phyloP scores from a whole-genome alignment of 2,797 vertebrate species.

The Sciurus carolinensis region DNA sequence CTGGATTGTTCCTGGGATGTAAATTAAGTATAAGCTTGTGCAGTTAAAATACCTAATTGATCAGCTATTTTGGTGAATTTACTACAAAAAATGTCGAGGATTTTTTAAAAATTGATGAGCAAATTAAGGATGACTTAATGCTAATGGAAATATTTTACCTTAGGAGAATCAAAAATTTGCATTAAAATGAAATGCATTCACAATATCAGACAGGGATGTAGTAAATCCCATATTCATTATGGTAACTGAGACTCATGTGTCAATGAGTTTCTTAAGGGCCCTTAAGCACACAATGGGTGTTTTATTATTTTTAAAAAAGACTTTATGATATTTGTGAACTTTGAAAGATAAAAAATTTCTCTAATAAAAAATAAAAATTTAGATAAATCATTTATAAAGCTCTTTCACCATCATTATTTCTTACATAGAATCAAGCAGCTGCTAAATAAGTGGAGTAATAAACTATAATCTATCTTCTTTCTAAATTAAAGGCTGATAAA shows the following conservation, averaged over 20 bases:
- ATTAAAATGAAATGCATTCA: constrained; percentile 64
- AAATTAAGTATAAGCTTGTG: constrained; percentile 3
- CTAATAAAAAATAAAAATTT: constrained; percentile 64
- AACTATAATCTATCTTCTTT: constrained; percentile 23
- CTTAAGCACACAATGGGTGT: background rate
- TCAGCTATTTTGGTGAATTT: constrained; percentile 41
- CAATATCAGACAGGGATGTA: constrained; percentile 57
- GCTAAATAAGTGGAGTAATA: background rate
- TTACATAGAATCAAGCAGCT: constrained; percentile 26
- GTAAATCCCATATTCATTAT: background rate
- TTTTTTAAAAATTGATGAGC: constrained; percentile 55
- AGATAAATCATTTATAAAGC: constrained; percentile 39
- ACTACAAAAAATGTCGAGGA: background rate
- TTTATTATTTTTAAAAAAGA: background rate
- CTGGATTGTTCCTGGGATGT: background rate
- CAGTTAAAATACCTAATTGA: background rate
- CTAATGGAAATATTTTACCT: constrained; percentile 35
- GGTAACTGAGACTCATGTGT: constrained; percentile 19
- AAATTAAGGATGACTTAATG: constrained; percentile 46
- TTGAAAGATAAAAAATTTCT: constrained; percentile 58
- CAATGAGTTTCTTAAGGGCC: constrained; percentile 1
- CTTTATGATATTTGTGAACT: background rate
- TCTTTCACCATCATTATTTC: constrained; percentile 44
- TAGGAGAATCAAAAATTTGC: background rate
- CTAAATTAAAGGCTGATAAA: constrained; percentile 34